phyloP scores from a whole-genome alignment of 23 tunicate genomes.

The Corella eumyota region DNA sequence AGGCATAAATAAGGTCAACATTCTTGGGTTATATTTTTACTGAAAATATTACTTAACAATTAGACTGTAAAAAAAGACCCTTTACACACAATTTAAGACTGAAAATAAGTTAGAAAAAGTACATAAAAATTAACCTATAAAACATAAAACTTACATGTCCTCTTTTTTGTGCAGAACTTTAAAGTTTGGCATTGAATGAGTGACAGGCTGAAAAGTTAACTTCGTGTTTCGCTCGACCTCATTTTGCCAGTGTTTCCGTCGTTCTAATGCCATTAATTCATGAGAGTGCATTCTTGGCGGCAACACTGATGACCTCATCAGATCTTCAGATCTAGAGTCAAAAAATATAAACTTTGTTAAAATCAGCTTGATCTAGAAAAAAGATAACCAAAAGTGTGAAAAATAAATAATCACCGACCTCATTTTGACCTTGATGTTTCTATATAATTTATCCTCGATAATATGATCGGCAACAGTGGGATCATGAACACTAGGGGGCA shows the following conservation, averaged over 20 bases:
- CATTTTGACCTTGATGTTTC: conserved; percentile 51
- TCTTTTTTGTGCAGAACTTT: conserved; percentile 39
- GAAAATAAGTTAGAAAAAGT: no score
- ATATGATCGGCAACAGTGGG: conserved; percentile 25
- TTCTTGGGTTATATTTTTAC: no score
- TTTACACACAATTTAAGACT: no score
- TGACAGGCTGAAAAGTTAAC: conserved; percentile 38
- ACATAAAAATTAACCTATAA: no score
- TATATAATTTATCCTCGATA: conserved; percentile 52
- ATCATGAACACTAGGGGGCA: conserved; percentile 33
- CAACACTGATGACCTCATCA: conserved; percentile 24
- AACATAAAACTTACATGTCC: conserved; percentile 22
- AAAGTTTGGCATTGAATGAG: conserved; percentile 58
- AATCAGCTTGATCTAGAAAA: not conserved
- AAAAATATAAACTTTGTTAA: not conserved
- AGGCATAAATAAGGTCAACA: no score
- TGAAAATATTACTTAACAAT: no score
- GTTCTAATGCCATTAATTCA: conserved; percentile 20
- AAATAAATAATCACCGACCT: conserved; percentile 15
- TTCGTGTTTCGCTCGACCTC: conserved; percentile 18
- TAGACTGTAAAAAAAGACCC: no score
- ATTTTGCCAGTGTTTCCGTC: conserved; percentile 12
- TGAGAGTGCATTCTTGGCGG: conserved; percentile 81
- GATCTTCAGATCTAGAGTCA: conserved; percentile 52
- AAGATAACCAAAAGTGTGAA: not conserved